These are phyloP conservation scores for Nomada fabriciana DNA, from an alignment of 2,888 invertebrate genomes.

Conservation along the genomic window DNA sequence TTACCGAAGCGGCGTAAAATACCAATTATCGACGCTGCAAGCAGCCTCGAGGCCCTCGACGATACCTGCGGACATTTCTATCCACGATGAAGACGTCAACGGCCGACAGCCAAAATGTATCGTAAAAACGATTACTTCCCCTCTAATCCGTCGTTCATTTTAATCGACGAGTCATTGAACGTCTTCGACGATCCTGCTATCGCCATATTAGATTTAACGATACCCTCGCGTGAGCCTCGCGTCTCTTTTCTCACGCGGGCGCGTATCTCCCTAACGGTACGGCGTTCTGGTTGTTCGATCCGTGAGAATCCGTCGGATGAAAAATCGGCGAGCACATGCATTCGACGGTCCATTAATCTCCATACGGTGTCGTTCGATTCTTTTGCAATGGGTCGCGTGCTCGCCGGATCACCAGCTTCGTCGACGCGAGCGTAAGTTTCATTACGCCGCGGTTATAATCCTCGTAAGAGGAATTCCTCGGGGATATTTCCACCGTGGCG, in stretches of 20 bases:
- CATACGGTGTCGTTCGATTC: neutral
- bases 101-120: slow-evolving; percentile 37
- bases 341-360: slow-evolving; percentile 4
- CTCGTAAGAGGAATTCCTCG: neutral
- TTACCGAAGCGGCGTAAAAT: slow-evolving; percentile 48
- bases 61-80: slow-evolving; percentile 21
- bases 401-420: neutral
- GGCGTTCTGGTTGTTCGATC: slow-evolving; percentile 53
- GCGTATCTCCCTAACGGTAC: slow-evolving; percentile 56
- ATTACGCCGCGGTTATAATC: neutral
- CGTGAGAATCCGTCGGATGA: slow-evolving; percentile 53
- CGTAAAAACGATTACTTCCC: slow-evolving; percentile 41
- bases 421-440: neutral
- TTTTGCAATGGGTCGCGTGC: neutral
- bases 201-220: slow-evolving; percentile 47
- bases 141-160: slow-evolving; percentile 14
- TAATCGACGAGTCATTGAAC: slow-evolving; percentile 17
- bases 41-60: neutral
- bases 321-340: neutral
- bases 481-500: slow-evolving; percentile 37
- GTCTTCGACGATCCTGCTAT: slow-evolving; percentile 8
- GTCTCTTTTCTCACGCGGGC: slow-evolving; percentile 60
- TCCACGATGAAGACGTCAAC: slow-evolving; percentile 33
- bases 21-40: slow-evolving; percentile 33
- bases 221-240: slow-evolving; percentile 38